Evolutionary conservation across 2,797 vertebrate genomes (phyloP), one percentile per base, ranked within the genome.

Genomic region (Xenentodon cancila): DNA sequence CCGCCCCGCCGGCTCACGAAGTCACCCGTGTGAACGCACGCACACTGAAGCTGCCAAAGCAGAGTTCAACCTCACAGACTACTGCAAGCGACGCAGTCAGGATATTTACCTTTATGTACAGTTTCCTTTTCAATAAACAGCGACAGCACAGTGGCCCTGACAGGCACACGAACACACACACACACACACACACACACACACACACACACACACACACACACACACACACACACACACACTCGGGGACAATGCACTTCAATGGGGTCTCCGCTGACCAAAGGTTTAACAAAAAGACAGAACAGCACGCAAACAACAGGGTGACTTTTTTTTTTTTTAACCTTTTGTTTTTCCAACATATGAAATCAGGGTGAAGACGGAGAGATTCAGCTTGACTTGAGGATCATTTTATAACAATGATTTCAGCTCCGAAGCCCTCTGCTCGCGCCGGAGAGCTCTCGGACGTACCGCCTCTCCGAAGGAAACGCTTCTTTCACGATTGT

Each of bases 231-330:
- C 57, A n/a, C 61, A 68, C 84, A 84, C 70, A 75, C 76, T 50
- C 57, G 80, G 84, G 84, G 83, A 84, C 88, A 84, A 97, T 92
- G 93, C 89, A 94, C 93, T 94, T 96, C 92, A 94, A 94, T 95
- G 95, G 93, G 94, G 93, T 92, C 88, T 94, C 88, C 91, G 86
- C 84, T 89, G 92, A 94, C 88, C 92, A 83, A 92, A 76, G 95
- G 94, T 95, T 95, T 94, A 63, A 21, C 19, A 70, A 73, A 64
- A 82, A 92, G 85, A 90, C 83, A 87, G 80, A 94, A 93, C 94
- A 96, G 95, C 95, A 94, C 95, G 96, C 87, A 85, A 96, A 95
- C 95, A 94, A 95, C 81, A 79, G 94, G 90, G 94, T 94, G 93
- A 90, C 93, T 93, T 89, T 91, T 70, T 91, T 11, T n/a, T 68